These are phyloP conservation scores for Scaeva pyrastri DNA, from an alignment of 2,888 invertebrate genomes.

Conservation along the genomic window DNA sequence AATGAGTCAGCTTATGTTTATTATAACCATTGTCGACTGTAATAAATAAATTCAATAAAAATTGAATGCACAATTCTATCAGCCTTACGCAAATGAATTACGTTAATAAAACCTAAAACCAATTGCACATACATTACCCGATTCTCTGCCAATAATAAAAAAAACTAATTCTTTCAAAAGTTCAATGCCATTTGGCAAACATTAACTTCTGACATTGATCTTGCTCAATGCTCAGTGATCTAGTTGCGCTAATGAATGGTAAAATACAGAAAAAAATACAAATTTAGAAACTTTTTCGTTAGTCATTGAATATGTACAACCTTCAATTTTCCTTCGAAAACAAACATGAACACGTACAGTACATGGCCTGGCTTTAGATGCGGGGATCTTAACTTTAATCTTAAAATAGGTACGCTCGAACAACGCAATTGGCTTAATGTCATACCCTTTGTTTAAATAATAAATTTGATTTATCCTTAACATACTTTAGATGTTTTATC, in stretches of 20 bases:
- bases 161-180: slow-evolving; percentile 52
- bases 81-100: slow-evolving; percentile 19
- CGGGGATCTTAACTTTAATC: slow-evolving; percentile 25
- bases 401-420: slow-evolving; percentile 17
- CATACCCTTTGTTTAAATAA: background rate
- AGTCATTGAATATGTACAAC: slow-evolving; percentile 57
- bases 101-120: slow-evolving; percentile 5
- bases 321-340: slow-evolving; percentile 70
- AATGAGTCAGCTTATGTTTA: background rate
- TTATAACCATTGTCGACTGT: background rate
- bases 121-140: slow-evolving; percentile 3
- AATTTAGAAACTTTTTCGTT: slow-evolving; percentile 49
- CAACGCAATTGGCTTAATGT: slow-evolving; percentile 25
- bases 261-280: slow-evolving; percentile 9
- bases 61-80: background rate
- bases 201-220: slow-evolving; percentile 71
- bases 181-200: slow-evolving; percentile 70
- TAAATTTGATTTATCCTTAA: slow-evolving; percentile 2
- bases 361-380: slow-evolving; percentile 25
- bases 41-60: background rate
- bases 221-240: slow-evolving; percentile 54
- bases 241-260: slow-evolving; percentile 50
- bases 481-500: slow-evolving; percentile 10
- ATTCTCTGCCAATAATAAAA: slow-evolving; percentile 51
- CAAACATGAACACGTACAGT: background rate